phyloP scores from a whole-genome alignment of 2,888 invertebrate species.

The Aromia moschata region DNA sequence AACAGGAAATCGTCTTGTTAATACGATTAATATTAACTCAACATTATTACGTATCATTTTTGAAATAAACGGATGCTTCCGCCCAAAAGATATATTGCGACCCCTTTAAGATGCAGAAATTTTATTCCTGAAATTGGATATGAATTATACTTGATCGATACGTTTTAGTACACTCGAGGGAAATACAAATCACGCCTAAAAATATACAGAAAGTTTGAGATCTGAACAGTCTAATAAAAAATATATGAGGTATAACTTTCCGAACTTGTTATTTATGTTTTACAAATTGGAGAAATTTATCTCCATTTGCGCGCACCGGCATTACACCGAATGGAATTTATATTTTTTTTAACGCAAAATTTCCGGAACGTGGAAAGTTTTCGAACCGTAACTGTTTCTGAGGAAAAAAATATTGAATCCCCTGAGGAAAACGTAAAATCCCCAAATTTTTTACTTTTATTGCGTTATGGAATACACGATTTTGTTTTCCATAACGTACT shows the following conservation, averaged over 20 bases:
- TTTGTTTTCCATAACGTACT: no score
- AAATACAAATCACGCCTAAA: constrained; percentile 45
- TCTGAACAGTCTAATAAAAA: constrained; percentile 40
- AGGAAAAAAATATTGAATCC: background rate
- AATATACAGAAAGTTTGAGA: constrained; percentile 44
- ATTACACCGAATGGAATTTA: constrained; percentile 4
- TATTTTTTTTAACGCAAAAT: background rate
- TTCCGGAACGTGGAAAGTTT: background rate
- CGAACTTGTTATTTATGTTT: constrained; percentile 25
- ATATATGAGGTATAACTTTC: constrained; percentile 30
- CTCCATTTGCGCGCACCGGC: constrained; percentile 11
- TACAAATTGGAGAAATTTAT: constrained; percentile 19
- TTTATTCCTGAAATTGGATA: constrained; percentile 38
- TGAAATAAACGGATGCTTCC: no score
- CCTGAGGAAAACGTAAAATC: background rate
- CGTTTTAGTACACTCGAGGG: constrained; percentile 45
- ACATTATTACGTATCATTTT: no score
- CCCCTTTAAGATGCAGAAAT: constrained; percentile 31
- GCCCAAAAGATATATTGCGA: background rate
- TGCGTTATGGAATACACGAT: no score
- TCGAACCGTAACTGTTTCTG: background rate
- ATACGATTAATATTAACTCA: no score
- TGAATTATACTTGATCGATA: constrained; percentile 40
- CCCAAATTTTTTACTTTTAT: no score
- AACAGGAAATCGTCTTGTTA: no score